Evolutionary conservation across 2,888 invertebrate species (phyloP), one percentile per base, ranked within the genome.

Genomic region (Hypena proboscidalis): DNA sequence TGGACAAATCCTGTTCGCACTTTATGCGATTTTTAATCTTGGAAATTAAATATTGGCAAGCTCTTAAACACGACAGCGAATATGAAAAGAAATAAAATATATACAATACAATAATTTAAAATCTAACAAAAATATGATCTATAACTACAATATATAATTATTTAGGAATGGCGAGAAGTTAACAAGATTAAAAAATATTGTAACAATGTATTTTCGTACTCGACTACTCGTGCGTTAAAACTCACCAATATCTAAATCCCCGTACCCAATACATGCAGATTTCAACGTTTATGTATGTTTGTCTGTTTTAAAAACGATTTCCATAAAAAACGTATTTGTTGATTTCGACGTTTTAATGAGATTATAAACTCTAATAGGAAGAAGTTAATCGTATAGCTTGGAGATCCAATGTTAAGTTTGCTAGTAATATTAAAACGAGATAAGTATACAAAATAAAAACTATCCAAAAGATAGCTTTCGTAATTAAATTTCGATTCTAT

Each of bases 111-210:
- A 42, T 41, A 34, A 30, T 55, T 46, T 38, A 40, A 61, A 48
- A 44, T 57, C 39, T 53, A 59, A 63, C 47, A 53, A 64, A 59
- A 63, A 70, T 70, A 50, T 53, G 17, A 17, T 53, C 52, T 69
- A 65, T 68, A 75, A 58, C 68, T 52, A 51, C 51, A 42, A 53
- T 72, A 67, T 70, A 17, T 23, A 11, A 74, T 64, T 67, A 57
- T 64, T 65, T 61, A 74, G 78, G 78, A 83, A 82, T 83, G 81
- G 69, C 76, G 75, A 78, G 71, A 63, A 60, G 49, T 53, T 38
- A 49, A 54, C 47, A 41, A 45, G 36, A 43, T 44, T 38, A 35
- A 46, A 48, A 41, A 33, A 45, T 34, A 11, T 4, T 44, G 34
- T 45, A 48, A 54, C 47, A 58, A 50, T 58, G 41, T 14, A 23